Evolutionary conservation across 2,797 vertebrate genomes (phyloP).

Genomic region (Lemur catta): DNA sequence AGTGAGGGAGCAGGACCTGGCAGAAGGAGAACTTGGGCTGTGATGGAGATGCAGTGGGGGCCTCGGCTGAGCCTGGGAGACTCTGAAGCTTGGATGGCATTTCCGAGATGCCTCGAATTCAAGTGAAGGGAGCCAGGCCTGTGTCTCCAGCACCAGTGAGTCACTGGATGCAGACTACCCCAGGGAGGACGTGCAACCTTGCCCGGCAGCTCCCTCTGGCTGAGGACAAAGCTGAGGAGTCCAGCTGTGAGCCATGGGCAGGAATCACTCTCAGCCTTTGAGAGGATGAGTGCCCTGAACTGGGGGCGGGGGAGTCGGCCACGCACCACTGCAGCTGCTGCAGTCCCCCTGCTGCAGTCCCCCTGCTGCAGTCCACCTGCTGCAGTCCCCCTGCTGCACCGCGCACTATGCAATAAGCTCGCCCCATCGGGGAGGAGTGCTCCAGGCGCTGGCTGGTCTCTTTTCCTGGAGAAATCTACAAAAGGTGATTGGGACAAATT

Average conservation of each 20-base stretch:
- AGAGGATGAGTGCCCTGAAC: neutral
- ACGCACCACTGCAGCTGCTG: rapidly evolving
- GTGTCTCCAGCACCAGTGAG: neutral
- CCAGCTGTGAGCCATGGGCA: neutral
- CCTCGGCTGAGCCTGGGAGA: neutral
- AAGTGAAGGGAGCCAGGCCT: too few species aligned
- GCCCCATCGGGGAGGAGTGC: neutral
- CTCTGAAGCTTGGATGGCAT: neutral
- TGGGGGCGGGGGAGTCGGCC: too few species aligned
- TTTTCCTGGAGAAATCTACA: neutral
- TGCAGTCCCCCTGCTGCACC: rapidly evolving
- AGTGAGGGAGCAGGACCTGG: neutral
- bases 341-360: rapidly evolving
- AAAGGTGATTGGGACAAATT: neutral
- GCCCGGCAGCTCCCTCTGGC: neutral
- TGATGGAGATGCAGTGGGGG: too few species aligned
- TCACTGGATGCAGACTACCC: neutral
- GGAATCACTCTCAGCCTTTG: neutral
- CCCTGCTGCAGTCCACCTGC: too few species aligned
- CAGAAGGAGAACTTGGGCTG: neutral
- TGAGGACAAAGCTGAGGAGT: neutral
- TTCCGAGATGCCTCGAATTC: neutral
- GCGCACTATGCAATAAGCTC: neutral
- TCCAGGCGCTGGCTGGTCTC: too few species aligned
- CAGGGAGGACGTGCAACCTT: neutral